Conservation (phyloP, 2,797 vertebrate species). For the Ptychadena robeensis region DNA sequence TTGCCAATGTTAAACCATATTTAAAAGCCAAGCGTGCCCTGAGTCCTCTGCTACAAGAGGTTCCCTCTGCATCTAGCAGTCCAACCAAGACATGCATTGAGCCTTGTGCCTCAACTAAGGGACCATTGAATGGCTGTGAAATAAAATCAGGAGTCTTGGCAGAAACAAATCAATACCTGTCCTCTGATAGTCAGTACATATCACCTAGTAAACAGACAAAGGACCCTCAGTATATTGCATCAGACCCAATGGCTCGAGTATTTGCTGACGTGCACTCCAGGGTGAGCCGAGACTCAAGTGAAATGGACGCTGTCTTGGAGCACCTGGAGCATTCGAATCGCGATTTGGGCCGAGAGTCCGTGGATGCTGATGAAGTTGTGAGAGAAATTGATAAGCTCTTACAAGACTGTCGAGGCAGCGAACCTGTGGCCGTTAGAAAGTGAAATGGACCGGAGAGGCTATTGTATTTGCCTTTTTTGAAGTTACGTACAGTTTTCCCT, state of each 20-base stretch:
- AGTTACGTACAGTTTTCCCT: constrained; percentile 71
- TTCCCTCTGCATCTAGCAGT: constrained; percentile 92
- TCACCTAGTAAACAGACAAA: constrained; percentile 93
- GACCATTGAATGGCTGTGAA: constrained; percentile 91
- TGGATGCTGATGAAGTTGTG: constrained; percentile 96
- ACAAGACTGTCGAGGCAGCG: constrained; percentile 96
- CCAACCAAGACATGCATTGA: constrained; percentile 91
- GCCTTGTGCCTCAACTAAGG: constrained; percentile 89
- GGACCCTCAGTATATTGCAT: constrained; percentile 84
- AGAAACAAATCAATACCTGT: constrained; percentile 89
- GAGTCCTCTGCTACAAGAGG: constrained; percentile 97
- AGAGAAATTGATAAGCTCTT: constrained; percentile 99
- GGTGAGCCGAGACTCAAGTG: constrained; percentile 89
- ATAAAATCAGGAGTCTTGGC: constrained; percentile 89
- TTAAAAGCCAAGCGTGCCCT: constrained; percentile 99
- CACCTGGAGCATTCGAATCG: constrained; percentile 84
- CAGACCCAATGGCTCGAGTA: constrained; percentile 94
- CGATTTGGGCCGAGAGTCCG: constrained; percentile 83
- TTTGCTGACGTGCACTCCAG: constrained; percentile 92
- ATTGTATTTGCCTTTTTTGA: constrained; percentile 79
- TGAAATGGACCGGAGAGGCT: constrained; percentile 82
- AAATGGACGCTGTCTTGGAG: constrained; percentile 90
- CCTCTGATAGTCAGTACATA: constrained; percentile 80
- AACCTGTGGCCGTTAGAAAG: constrained; percentile 91
- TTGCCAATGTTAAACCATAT: constrained; percentile 99